phyloP scores from a whole-genome alignment of 92 coral and sea anemone species.

The Meandrina meandrites region DNA sequence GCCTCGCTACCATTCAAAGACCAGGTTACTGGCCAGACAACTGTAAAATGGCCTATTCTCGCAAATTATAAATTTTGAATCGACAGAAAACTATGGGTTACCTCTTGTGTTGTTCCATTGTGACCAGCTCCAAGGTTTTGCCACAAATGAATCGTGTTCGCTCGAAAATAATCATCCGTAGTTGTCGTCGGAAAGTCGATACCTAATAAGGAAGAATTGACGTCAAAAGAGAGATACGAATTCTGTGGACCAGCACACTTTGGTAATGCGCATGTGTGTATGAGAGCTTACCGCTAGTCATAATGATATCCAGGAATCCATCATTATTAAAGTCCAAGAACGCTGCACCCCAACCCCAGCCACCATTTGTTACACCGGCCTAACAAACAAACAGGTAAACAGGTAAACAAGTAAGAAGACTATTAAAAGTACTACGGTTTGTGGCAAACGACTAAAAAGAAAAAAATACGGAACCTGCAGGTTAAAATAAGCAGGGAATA shows the following conservation, averaged over 20 bases:
- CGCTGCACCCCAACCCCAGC: conserved; percentile 99
- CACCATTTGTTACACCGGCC: conserved; percentile 91
- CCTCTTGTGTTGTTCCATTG: conserved; percentile 81
- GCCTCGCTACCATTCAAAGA: no score
- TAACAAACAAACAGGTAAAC: conserved; percentile 10
- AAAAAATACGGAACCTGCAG: no score
- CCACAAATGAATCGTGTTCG: conserved; percentile 84
- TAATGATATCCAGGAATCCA: conserved; percentile 79
- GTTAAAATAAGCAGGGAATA: not conserved
- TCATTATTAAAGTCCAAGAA: conserved; percentile 91
- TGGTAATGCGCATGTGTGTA: not conserved
- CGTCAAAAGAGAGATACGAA: not conserved
- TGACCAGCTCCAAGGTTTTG: conserved; percentile 81
- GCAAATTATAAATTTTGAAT: no score
- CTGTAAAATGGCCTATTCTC: no score
- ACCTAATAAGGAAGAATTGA: conserved; percentile 36
- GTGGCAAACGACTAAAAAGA: not conserved
- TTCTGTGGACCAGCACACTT: not conserved
- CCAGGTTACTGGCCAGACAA: no score
- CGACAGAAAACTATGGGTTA: conserved; percentile 1
- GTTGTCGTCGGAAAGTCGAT: conserved; percentile 88
- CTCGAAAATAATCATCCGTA: conserved; percentile 75
- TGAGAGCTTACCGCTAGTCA: conserved; percentile 76
- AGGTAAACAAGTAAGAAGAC: not conserved
- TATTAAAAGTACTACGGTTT: not conserved